Conservation (phyloP, 2,888 invertebrate genomes). For the Scaptomyza caliginosa region DNA sequence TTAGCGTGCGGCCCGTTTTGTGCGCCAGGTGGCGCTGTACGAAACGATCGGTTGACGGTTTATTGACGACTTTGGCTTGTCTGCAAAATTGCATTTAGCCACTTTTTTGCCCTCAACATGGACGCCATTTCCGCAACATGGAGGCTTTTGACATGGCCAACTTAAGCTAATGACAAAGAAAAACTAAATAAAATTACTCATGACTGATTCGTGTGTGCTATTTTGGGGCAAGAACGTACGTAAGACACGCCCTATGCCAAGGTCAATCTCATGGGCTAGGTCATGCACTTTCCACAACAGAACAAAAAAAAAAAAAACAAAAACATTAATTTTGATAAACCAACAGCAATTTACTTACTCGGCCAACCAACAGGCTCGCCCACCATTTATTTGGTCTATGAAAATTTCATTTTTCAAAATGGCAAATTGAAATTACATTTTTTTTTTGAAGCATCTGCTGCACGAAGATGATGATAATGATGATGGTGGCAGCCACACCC, state of each 20-base stretch:
- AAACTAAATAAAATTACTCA: constrained; percentile 27
- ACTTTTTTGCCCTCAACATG: constrained; percentile 20
- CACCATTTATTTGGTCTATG: background rate
- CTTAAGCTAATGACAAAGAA: constrained; percentile 12
- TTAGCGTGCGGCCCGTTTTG: constrained; percentile 49
- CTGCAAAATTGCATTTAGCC: constrained; percentile 62
- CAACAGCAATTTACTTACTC: background rate
- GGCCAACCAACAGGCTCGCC: too few species aligned
- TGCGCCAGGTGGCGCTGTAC: constrained; percentile 23
- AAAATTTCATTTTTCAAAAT: constrained; percentile 72
- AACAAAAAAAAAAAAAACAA: background rate
- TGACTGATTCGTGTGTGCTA: constrained; percentile 10
- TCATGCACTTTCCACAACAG: constrained; percentile 38
- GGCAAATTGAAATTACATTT: constrained; percentile 75
- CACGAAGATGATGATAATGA: too few species aligned
- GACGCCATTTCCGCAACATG: constrained; percentile 51
- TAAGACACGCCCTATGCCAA: constrained; percentile 41
- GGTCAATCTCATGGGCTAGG: constrained; percentile 47
- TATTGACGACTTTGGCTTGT: constrained; percentile 41
- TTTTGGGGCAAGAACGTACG: background rate
- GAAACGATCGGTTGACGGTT: constrained; percentile 45
- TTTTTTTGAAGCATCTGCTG: constrained; percentile 30
- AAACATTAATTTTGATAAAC: constrained; percentile 54
- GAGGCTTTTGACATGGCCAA: constrained; percentile 27
- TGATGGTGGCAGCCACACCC: constrained; percentile 3